These are phyloP conservation scores for Sus scrofa DNA, from an alignment of 2,113 vertebrate species.

Conservation along the genomic window DNA sequence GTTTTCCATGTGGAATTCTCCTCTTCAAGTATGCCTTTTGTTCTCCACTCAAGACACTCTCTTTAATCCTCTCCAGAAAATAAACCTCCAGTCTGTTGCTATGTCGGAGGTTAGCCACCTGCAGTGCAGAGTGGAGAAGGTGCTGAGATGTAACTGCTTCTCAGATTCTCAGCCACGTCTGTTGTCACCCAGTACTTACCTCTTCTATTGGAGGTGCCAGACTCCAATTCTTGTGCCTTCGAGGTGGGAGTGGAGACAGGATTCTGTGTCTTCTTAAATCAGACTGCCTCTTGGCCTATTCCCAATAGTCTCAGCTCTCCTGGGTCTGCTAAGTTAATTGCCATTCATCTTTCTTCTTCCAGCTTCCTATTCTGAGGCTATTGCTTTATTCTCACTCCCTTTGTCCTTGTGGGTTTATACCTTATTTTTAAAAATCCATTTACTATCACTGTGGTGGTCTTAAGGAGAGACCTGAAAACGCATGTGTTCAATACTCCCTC, in stretches of 20 bases:
- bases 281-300: background rate
- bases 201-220: background rate
- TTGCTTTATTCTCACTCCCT: constrained; percentile 29
- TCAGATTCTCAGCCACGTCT: background rate
- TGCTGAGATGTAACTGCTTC: background rate
- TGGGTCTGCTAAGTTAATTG: background rate
- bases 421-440: constrained; percentile 51
- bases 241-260: rapidly evolving
- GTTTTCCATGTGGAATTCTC: background rate
- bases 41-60: background rate
- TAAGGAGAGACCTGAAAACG: constrained; percentile 64
- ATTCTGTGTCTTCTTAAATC: background rate
- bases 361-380: background rate
- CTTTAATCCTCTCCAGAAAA: constrained; percentile 44
- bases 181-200: background rate
- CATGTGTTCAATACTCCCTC: constrained; percentile 36
- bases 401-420: constrained; percentile 36
- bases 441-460: constrained; percentile 7
- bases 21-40: background rate
- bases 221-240: background rate
- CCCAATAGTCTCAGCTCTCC: background rate
- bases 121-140: background rate
- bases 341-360: background rate
- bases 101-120: background rate
- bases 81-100: background rate